Conservation (phyloP, 2,113 vertebrate genomes). For the Oostethus manadensis region DNA sequence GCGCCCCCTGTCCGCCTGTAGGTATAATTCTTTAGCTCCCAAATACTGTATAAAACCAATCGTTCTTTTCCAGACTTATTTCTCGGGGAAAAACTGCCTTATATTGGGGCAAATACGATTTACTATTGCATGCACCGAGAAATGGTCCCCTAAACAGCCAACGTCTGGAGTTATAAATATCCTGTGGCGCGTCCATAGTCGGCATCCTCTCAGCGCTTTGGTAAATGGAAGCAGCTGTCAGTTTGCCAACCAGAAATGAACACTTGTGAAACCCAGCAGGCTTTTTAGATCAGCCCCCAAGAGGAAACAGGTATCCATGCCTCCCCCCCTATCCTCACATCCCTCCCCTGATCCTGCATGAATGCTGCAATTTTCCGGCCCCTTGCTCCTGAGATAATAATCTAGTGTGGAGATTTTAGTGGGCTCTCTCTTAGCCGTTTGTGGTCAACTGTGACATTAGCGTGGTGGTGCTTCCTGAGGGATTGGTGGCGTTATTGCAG, state of each 20-base stretch:
- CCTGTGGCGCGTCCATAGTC: not conserved
- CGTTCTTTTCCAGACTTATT: no score
- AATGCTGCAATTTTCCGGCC: conserved; percentile 43
- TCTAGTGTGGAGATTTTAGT: conserved; percentile 40
- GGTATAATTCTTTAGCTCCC: no score
- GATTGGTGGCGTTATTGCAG: conserved; percentile 52
- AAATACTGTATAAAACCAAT: no score
- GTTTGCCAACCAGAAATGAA: conserved; percentile 28
- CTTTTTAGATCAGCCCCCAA: conserved; percentile 38
- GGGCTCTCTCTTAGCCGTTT: conserved; percentile 19
- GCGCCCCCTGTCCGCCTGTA: no score
- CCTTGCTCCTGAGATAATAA: conserved; percentile 34
- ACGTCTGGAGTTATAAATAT: conserved; percentile 1
- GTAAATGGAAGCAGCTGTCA: conserved; percentile 61
- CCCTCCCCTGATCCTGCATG: conserved; percentile 9
- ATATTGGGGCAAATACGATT: no score
- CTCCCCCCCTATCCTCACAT: not conserved
- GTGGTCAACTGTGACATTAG: conserved; percentile 23
- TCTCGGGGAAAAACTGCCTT: no score
- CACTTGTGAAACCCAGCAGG: conserved; percentile 30
- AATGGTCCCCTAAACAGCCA: conserved; percentile 11
- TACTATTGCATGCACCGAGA: conserved; percentile 1
- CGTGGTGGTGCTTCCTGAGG: conserved; percentile 5
- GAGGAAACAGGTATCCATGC: conserved; percentile 33
- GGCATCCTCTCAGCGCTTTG: conserved; percentile 16